phyloP scores from a whole-genome alignment of 2,888 invertebrate species.

The Athripsodes cinereus region DNA sequence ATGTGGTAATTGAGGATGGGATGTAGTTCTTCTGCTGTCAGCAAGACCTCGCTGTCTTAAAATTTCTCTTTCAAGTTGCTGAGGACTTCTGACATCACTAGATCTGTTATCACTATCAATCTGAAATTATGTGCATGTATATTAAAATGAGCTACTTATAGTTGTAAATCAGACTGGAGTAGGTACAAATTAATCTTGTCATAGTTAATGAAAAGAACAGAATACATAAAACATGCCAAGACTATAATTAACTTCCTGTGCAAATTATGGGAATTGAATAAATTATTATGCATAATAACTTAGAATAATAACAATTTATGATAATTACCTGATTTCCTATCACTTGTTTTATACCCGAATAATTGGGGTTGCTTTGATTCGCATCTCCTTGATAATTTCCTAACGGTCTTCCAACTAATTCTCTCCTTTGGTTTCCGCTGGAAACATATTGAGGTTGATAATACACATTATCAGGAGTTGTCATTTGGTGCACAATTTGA shows the following conservation, averaged over 20 bases:
- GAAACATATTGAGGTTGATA: conserved; percentile 37
- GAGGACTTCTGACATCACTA: conserved; percentile 53
- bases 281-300: no score
- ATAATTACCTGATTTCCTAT: conserved; percentile 18
- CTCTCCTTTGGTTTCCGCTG: conserved; percentile 13
- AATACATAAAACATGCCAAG: no score
- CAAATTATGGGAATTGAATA: no score
- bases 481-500: conserved; percentile 33
- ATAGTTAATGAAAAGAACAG: no score
- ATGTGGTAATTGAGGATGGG: conserved; percentile 61
- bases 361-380: conserved; percentile 15
- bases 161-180: no score
- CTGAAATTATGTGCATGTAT: no score
- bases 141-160: no score
- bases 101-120: conserved; percentile 43
- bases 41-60: conserved; percentile 50
- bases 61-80: conserved; percentile 56
- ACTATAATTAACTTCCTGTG: no score
- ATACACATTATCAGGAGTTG: conserved; percentile 41
- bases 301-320: no score
- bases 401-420: conserved; percentile 7
- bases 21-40: conserved; percentile 55
- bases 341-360: conserved; percentile 18
- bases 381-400: conserved; percentile 14
- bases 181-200: background rate